Base-by-base conservation (phyloP, 2,888 invertebrate genomes). In the Diarsia mendica region DNA sequence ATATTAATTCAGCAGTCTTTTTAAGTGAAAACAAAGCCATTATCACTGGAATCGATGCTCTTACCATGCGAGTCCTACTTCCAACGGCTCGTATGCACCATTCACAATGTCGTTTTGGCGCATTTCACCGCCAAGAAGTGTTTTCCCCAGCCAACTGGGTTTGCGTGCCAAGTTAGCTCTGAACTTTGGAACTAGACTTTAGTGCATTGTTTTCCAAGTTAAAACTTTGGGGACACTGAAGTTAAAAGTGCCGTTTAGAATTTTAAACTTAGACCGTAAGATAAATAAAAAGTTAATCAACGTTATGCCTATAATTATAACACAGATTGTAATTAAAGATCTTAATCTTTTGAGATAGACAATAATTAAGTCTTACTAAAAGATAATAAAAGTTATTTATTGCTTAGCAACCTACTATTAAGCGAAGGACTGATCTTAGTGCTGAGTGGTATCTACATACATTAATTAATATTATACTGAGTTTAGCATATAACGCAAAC, bases 121-220 rank as follows among this genome's bases (percentile, higher is more conserved):
- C 67, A 76, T 66, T 58, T 58, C 58, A 64, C 49, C 53, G 64
- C 65, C 15, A 61, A 83, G 39, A 80, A 85, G 77, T 83, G 74
- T 85, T 84, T 77, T 77, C 65, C 71, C 60, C 58, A 72, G 79
- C 72, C 79, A 80, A 86, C 80, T 80, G 65, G 83, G 75, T 86
- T 58, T 80, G 55, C 65, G 77, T 82, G 74, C 67, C 80, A 79
- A 82, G 68, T 76, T 71, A 82, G 68, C 28, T 73, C 49, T 72
- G 63, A 68, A 61, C 66, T 85, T 80, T 65, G 44, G 58, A 80
- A 82, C 67, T 78, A 72, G 58, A 75, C 66, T 71, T 75, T 65
- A 72, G 33, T 65, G n/a, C 65, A 53, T 75, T 72, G 68, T 72
- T 72, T 67, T 63, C 20, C 6, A 84, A 71, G 39, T 63, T 49